These are phyloP conservation scores for Masticophis lateralis DNA, from an alignment of 2,797 vertebrate species.

Conservation along the genomic window DNA sequence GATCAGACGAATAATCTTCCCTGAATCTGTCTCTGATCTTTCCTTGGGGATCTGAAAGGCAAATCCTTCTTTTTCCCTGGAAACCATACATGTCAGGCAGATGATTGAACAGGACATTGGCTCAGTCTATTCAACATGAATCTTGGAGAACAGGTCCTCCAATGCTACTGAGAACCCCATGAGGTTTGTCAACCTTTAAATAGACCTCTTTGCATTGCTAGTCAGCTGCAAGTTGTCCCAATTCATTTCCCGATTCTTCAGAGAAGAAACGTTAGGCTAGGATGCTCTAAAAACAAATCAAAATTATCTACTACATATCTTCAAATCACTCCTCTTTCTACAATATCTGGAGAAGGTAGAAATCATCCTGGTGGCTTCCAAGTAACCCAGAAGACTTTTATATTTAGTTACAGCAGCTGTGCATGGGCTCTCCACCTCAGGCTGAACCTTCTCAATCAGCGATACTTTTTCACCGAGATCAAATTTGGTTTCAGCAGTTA, in stretches of 20 bases:
- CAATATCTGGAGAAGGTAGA: background rate
- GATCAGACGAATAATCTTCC: background rate
- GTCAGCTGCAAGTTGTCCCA: background rate
- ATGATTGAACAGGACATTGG: background rate
- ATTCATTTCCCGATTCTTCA: background rate
- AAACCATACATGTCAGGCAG: background rate
- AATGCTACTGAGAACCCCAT: background rate
- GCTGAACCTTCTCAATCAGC: background rate
- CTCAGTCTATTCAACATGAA: background rate
- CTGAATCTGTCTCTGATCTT: background rate
- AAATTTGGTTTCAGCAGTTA: background rate
- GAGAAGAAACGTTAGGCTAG: background rate
- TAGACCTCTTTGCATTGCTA: background rate
- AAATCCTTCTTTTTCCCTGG: background rate
- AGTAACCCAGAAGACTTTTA: background rate
- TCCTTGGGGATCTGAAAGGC: background rate
- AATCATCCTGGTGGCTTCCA: background rate
- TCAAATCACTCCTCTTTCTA: background rate
- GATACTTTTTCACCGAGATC: background rate
- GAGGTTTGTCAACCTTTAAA: background rate
- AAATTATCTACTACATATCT: background rate
- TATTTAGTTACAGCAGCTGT: background rate
- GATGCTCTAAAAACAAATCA: background rate
- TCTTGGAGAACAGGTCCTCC: background rate
- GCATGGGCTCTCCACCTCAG: background rate